Percentiles rank a stretch among this genome's conserved stretches.
Conservation (phyloP, 92 coral and sea anemone species). For the Phymanthus crucifer region DNA sequence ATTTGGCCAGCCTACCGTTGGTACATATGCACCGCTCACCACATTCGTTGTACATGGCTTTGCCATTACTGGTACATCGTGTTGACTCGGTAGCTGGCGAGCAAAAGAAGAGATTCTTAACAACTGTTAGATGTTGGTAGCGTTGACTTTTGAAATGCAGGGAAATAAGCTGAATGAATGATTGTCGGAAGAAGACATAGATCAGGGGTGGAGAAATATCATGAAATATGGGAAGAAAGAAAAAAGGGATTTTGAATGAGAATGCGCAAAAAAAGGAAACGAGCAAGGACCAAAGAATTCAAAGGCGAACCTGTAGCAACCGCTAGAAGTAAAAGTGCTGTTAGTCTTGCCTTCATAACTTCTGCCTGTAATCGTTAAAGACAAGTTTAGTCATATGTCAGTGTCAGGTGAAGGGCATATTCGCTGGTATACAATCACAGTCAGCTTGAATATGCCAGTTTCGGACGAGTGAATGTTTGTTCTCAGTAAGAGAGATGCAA, state of each 20-base stretch:
- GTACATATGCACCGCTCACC: constrained; percentile 70
- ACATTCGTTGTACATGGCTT: constrained; percentile 39
- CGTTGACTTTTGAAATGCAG: neutral
- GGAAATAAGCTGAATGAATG: neutral
- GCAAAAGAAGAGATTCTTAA: no score
- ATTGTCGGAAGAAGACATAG: neutral
- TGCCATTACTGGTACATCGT: constrained; percentile 40
- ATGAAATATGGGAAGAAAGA: no score
- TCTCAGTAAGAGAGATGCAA: no score
- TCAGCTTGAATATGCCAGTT: no score
- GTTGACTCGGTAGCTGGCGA: constrained; percentile 17
- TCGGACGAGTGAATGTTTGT: no score
- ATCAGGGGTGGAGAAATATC: no score
- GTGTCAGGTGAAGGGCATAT: no score
- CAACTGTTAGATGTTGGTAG: no score
- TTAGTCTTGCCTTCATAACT: neutral
- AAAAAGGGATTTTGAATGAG: neutral
- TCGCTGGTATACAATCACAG: no score
- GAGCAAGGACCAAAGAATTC: neutral
- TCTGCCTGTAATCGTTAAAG: neutral
- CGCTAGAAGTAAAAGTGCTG: neutral
- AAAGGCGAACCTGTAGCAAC: neutral
- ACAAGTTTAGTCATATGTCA: neutral
- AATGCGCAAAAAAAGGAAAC: neutral
- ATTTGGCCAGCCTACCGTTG: constrained; percentile 44